Evolutionary conservation across 2,888 invertebrate species (phyloP), one percentile per base, ranked within the genome.

Genomic region (Leucophora obtusa): DNA sequence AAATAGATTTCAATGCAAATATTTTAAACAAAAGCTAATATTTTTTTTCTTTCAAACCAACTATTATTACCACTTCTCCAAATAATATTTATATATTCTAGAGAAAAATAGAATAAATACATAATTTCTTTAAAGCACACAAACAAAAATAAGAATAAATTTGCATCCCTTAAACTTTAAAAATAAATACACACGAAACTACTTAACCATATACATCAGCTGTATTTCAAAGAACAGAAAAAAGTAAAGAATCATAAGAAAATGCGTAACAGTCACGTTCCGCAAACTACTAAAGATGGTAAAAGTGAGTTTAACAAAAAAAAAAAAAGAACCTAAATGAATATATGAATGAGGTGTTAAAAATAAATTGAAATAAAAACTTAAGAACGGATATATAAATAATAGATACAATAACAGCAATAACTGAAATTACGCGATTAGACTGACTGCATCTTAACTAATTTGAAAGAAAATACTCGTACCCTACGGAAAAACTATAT

Each of bases 191-290:
- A 28, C 7, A 43, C 21, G 11, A 17, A 43, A 71, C 35, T 35
- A 62, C 51, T 56, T 15, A 18, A 47, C 0, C 58, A 15, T 11
- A 21, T 33, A 51, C 74, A 33, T 62, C 43, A 51, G 28, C 24
- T 47, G 43, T 47, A n/a, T 47, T 47, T 47, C n/a, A n/a, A 21
- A 47, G 43, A 21, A 43, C 6, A 21, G 38, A 53, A 51, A 9
- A 38, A 53, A 53, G 35, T 10, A 60, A 24, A 35, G 15, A 33
- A 47, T 8, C 43, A 28, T 14, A 24, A 43, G 53, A 75, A 75
- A 80, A 75, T 62, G 75, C 75, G 35, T 75, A 72, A 80, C 75
- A 80, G 79, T 80, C 79, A 80, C 79, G 79, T 80, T 80, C 35
- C 47, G 58, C 28, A 62, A 71, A 71, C 75, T 68, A 35, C 43